Evolutionary conservation across 2,113 vertebrate species (phyloP), one percentile per base, ranked within the genome.

Genomic region (Puntigrus tetrazona): DNA sequence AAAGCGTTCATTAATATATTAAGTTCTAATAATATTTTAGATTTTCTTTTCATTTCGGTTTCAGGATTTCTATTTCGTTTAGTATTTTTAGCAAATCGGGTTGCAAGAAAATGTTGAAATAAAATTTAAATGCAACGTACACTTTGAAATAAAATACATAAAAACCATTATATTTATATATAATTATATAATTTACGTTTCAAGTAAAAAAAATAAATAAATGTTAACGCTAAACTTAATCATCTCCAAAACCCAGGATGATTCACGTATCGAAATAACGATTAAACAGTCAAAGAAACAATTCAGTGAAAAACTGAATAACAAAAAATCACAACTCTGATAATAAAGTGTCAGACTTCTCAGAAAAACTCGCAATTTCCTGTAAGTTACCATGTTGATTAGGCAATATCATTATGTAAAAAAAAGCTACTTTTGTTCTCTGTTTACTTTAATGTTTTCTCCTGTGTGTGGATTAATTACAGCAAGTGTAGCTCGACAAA

Each of bases 401-500:
- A n/a, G 34, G 36, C 3, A 70, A 25, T 43, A 22, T 43, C 22
- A 11, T 38, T 11, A 50, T 41, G n/a, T 5, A 18, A 25, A 43
- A 43, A 45, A 57, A 9, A 72, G 0, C 34, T 38, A 38, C 20
- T 16, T 63, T 27, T 63, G 1, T 16, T 27, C n/a, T 63, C n/a
- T 63, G 25, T 63, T 27, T 29, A 73, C 70, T 27, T 63, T 29
- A 27, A 45, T 27, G n/a, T 73, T 72, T 43, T 43, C 5, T 72
- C 38, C 25, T 73, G 70, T 43, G 22, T 43, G 70, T 27, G 45
- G 38, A 73, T 73, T 73, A 73, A 73, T 45, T 45, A 73, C 38
- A 27, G 59, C 14, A 63, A 14, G 65, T 9, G 16, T 22, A 31
- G 13, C 27, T 67, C 27, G 14, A 4, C 65, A 69, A 14, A 50